These are phyloP conservation scores for Diploscapter pachys DNA, from an alignment of 1,140 invertebrate genomes.

Conservation along the genomic window DNA sequence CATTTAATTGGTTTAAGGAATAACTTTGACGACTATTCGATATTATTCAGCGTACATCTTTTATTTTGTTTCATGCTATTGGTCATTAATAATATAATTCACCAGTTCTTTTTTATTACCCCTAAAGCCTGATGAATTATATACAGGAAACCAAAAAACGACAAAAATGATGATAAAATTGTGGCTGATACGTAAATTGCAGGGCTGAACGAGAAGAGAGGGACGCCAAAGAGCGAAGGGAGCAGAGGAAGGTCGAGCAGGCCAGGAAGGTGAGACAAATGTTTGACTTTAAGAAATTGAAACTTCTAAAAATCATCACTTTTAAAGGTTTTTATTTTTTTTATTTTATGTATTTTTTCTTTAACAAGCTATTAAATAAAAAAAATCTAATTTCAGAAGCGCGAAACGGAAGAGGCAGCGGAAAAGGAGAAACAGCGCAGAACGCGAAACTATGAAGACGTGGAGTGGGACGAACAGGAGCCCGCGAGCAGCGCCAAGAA, in stretches of 20 bases:
- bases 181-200: background rate
- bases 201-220: conserved; percentile 76
- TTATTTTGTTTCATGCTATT: background rate
- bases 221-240: conserved; percentile 67
- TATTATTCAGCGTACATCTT: background rate
- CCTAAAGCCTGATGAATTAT: background rate
- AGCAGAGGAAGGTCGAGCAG: conserved; percentile 62
- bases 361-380: no score
- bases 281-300: no score
- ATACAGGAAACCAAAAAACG: background rate
- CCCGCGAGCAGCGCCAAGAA: conserved; percentile 82
- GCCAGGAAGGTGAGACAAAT: conserved; percentile 66
- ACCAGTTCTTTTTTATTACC: background rate
- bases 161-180: background rate
- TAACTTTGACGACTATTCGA: no score
- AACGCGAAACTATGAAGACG: conserved; percentile 72
- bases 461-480: conserved; percentile 70
- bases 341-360: no score
- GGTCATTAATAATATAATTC: background rate
- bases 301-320: no score
- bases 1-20: conserved; percentile 1
- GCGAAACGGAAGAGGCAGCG: conserved; percentile 73
- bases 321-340: no score
- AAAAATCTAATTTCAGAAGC: conserved; percentile 61
- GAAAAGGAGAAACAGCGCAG: conserved; percentile 49